Evolutionary conservation across 53 echinoderm and acorn worm species (phyloP).

Genomic region (Temnopleurus reevesii): DNA sequence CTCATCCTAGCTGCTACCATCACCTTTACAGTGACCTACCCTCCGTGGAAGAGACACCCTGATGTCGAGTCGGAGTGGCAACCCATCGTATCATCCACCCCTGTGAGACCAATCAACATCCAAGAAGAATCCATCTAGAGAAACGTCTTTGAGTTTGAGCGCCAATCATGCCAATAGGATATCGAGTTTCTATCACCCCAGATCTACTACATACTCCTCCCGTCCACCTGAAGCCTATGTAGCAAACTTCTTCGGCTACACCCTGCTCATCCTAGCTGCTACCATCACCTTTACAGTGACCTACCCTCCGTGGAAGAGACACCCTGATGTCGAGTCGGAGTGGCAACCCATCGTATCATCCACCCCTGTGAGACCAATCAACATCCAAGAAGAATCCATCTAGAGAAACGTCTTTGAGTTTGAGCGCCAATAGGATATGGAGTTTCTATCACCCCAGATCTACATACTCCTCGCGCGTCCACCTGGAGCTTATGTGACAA

Average conservation of each 20-base stretch:
- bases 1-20: constrained; percentile 67
- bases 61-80: neutral
- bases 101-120: neutral
- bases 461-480: constrained; percentile 2
- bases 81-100: neutral
- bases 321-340: neutral
- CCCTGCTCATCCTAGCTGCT: constrained; percentile 66
- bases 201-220: neutral
- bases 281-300: constrained; percentile 81
- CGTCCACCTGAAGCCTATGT: constrained; percentile 66
- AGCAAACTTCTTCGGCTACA: constrained; percentile 75
- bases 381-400: neutral
- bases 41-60: constrained; percentile 68
- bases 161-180: too few relatives aligned
- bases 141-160: too few relatives aligned
- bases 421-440: too few relatives aligned
- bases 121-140: neutral
- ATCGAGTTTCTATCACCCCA: too few relatives aligned
- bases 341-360: neutral
- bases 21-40: constrained; percentile 77
- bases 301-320: constrained; percentile 72
- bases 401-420: too few relatives aligned
- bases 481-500: constrained; percentile 71
- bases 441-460: too few relatives aligned
- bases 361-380: neutral